Base-by-base conservation (phyloP, 2,888 invertebrate species). In the Neoascia interrupta region DNA sequence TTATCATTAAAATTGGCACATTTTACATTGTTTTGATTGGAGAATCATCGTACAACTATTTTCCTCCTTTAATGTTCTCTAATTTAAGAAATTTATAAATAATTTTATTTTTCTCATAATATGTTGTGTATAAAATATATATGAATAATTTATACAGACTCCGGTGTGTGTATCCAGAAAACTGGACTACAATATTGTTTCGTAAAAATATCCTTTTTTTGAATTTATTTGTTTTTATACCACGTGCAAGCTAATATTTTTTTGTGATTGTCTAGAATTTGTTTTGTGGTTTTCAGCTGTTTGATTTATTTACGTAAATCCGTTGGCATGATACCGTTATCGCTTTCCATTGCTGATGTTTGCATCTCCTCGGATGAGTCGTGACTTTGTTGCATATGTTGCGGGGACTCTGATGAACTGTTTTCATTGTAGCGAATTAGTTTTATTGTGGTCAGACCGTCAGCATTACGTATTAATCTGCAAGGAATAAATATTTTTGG, bases 361-460 rank as follows among this genome's bases (percentile, higher is more conserved):
- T 79, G 80, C 63, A 69, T 80, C 53, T 79, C 81, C 80, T 81
- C 81, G 26, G 60, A 68, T 45, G 75, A 49, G 49, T 75, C 81
- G 8, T 70, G 51, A 15, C 36, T 47, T 11, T 60, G 79, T 28
- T 79, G 81, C 68, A 81, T 81, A 58, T 58, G 81, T 63, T 37
- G 75, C 64, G 66, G 60, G 4, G 75, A 82, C 72, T 54, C 81
- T 54, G 66, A 54, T 28, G 70, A 58, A 53, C 69, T 81, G 60
- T 81, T 83, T 31, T 86, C 86, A 75, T 87, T 87, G 81, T 87
- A 88, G 51, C 88, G 88, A 84, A 89, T 87, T 70, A 89, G 80
- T 84, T 88, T 88, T 53, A 89, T 89, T 81, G 89, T 89, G 19
- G 89, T 89, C 56, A 89, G 70, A 5, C 89, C 89, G 83, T 89